Evolutionary conservation across 2,797 vertebrate genomes (phyloP).

Genomic region (Apogon hyalosoma): DNA sequence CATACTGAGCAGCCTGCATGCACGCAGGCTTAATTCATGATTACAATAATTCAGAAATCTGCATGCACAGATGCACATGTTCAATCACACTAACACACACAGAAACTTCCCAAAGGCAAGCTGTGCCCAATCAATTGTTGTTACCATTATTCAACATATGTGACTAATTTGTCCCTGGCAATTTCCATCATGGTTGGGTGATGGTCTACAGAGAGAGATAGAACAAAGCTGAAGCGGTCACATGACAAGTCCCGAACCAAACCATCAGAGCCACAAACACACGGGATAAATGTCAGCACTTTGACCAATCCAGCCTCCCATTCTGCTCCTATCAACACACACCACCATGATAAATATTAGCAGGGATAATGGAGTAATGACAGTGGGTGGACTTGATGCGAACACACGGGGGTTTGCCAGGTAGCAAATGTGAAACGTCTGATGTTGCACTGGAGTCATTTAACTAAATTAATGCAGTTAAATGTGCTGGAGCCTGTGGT

Average conservation of each 20-base stretch:
- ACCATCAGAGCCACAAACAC: constrained; percentile 74
- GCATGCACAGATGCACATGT: constrained; percentile 11
- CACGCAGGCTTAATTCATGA: constrained; percentile 25
- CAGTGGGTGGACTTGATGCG: constrained; percentile 30
- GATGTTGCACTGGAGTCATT: constrained; percentile 55
- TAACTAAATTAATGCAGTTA: constrained; percentile 59
- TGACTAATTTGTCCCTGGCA: constrained; percentile 76
- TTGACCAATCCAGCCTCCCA: constrained; percentile 58
- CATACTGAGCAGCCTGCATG: background rate
- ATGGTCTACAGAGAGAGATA: constrained; percentile 69
- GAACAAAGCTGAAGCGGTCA: constrained; percentile 62
- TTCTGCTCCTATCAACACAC: constrained; percentile 54
- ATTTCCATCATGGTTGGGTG: constrained; percentile 71
- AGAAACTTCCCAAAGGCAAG: constrained; percentile 33
- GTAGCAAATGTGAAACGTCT: constrained; percentile 51
- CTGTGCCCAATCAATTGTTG: constrained; percentile 75
- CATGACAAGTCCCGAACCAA: constrained; percentile 54
- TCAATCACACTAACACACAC: constrained; percentile 9
- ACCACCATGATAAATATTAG: constrained; percentile 43
- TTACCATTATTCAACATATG: constrained; percentile 77
- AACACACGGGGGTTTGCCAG: constrained; percentile 44
- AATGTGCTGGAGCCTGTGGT: constrained; percentile 71
- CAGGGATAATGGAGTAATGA: constrained; percentile 32
- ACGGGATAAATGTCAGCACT: constrained; percentile 72
- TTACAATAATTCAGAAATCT: constrained; percentile 18